These are phyloP conservation scores for Drosophila sechellia DNA, from an alignment of 1,140 invertebrate genomes.

Conservation along the genomic window DNA sequence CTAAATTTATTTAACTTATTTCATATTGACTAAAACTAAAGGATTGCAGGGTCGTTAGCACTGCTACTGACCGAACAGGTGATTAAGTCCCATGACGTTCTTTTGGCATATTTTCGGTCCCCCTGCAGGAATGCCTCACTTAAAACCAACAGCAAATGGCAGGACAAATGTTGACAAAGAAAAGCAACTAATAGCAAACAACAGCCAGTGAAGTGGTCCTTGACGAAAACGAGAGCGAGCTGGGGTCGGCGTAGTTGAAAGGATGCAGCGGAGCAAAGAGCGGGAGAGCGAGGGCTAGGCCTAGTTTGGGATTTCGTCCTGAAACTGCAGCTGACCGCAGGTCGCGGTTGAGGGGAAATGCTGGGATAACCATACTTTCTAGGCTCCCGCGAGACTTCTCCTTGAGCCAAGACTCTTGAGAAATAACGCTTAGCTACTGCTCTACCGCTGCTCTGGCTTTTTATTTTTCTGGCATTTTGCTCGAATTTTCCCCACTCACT, in stretches of 20 bases:
- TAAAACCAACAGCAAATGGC: slow-evolving; percentile 67
- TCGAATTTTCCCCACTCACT: slow-evolving; percentile 31
- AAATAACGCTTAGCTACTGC: slow-evolving; percentile 72
- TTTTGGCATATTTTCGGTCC: slow-evolving; percentile 1
- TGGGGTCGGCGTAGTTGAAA: slow-evolving; percentile 30
- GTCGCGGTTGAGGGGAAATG: background rate
- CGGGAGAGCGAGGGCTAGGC: slow-evolving; percentile 22
- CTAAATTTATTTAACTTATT: background rate
- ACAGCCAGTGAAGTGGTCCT: slow-evolving; percentile 54
- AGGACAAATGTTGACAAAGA: slow-evolving; percentile 69
- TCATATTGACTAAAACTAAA: background rate
- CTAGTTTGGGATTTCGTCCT: slow-evolving; percentile 8
- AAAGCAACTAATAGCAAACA: slow-evolving; percentile 49
- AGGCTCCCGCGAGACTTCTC: slow-evolving; percentile 22
- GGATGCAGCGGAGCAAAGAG: slow-evolving; percentile 47
- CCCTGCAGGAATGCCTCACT: slow-evolving; percentile 10
- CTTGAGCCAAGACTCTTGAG: slow-evolving; percentile 59
- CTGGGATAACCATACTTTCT: slow-evolving; percentile 37
- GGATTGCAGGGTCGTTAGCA: background rate
- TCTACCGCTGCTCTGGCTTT: slow-evolving; percentile 51
- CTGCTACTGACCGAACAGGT: slow-evolving; percentile 3
- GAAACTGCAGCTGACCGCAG: slow-evolving; percentile 53
- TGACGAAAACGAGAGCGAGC: slow-evolving; percentile 50
- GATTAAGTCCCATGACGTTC: slow-evolving; percentile 19
- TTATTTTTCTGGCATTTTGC: slow-evolving; percentile 70